These are phyloP conservation scores for Idaea biselata DNA, from an alignment of 2,888 invertebrate species.

Conservation along the genomic window DNA sequence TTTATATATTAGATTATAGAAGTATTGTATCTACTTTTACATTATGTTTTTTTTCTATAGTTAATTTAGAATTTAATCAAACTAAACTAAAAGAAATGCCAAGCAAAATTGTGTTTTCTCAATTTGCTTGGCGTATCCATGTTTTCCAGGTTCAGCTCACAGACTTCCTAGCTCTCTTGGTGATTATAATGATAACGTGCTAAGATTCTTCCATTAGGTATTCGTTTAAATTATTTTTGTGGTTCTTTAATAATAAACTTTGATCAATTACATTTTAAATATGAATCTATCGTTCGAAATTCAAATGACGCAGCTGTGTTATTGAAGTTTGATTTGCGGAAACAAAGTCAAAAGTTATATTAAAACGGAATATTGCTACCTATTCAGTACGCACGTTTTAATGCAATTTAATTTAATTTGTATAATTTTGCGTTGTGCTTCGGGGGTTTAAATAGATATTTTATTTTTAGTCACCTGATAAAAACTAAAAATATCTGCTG, in stretches of 20 bases:
- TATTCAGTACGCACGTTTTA: constrained; percentile 9
- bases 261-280: constrained; percentile 29
- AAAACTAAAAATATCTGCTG: too few relatives aligned
- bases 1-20: too few relatives aligned
- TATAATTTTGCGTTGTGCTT: background rate
- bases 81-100: too few relatives aligned
- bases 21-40: too few relatives aligned
- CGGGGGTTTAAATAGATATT: background rate
- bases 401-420: background rate
- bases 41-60: too few relatives aligned
- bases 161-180: too few relatives aligned
- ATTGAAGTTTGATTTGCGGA: constrained; percentile 72
- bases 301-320: constrained; percentile 66
- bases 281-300: constrained; percentile 44
- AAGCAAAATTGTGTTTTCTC: too few relatives aligned
- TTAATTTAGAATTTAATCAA: too few relatives aligned
- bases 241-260: background rate
- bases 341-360: constrained; percentile 72
- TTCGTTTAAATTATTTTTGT: background rate
- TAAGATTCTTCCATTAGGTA: too few relatives aligned
- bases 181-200: too few relatives aligned
- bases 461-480: background rate
- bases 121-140: too few relatives aligned
- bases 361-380: constrained; percentile 58
- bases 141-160: too few relatives aligned